These are phyloP conservation scores for Aspiorhynchus laticeps DNA, from an alignment of 2,113 vertebrate species.

Conservation along the genomic window DNA sequence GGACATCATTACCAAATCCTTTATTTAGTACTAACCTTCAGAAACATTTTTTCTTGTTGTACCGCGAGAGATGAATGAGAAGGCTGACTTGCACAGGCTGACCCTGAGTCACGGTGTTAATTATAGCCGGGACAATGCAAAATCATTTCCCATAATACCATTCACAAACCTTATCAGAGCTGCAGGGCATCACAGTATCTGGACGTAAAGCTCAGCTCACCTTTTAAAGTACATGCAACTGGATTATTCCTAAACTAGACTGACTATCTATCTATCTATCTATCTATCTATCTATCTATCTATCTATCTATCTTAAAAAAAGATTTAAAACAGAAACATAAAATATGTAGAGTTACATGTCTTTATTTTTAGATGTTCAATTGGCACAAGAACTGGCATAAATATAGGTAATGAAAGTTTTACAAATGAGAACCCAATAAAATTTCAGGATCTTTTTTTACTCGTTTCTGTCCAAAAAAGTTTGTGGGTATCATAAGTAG, in stretches of 20 bases:
- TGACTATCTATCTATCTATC: background rate
- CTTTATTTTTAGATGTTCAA: constrained; percentile 62
- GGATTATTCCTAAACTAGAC: background rate
- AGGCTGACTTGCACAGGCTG: constrained; percentile 27
- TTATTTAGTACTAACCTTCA: constrained; percentile 59
- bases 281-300: no score
- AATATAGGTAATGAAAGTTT: background rate
- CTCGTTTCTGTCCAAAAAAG: background rate
- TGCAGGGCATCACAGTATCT: background rate
- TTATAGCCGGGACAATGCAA: constrained; percentile 55
- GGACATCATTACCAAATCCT: constrained; percentile 32
- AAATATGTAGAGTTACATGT: constrained; percentile 58
- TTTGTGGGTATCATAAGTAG: background rate
- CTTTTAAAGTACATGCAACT: background rate
- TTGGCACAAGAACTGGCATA: constrained; percentile 36
- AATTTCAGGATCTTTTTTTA: background rate
- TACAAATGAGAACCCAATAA: background rate
- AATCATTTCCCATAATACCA: constrained; percentile 46
- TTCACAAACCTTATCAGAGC: constrained; percentile 23
- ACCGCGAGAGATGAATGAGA: constrained; percentile 1
- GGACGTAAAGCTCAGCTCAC: background rate
- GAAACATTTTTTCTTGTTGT: background rate
- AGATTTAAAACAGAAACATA: constrained; percentile 56
- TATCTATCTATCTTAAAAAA: no score
- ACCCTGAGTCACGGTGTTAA: constrained; percentile 57